Conservation (phyloP, 2,797 vertebrate genomes). For the Cirrhinus mrigala region DNA sequence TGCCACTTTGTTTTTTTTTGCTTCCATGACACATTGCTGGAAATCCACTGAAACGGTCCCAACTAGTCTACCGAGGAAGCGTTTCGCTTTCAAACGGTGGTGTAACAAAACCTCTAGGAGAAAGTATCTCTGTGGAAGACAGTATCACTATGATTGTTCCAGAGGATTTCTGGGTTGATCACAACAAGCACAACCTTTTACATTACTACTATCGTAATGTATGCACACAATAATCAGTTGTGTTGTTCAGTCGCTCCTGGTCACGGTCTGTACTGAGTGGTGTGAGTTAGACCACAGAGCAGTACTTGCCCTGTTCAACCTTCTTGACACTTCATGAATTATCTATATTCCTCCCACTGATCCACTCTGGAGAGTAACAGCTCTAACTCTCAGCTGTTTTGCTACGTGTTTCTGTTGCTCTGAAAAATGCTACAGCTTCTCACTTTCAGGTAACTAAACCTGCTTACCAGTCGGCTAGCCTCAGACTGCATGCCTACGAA, state of each 20-base stretch:
- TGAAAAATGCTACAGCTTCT: background rate
- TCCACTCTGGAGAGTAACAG: constrained; percentile 51
- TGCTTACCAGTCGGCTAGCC: background rate
- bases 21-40: constrained; percentile 36
- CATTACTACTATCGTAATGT: background rate
- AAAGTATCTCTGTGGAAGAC: background rate
- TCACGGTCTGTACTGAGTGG: constrained; percentile 31
- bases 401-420: constrained; percentile 16
- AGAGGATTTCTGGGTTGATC: background rate
- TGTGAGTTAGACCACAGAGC: constrained; percentile 47
- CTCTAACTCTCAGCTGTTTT: constrained; percentile 46
- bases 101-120: background rate
- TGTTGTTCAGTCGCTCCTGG: constrained; percentile 20
- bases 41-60: constrained; percentile 23
- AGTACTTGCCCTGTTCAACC: constrained; percentile 45
- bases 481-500: constrained; percentile 14
- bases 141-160: background rate
- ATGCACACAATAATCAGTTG: constrained; percentile 5
- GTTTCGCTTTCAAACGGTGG: background rate
- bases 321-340: constrained; percentile 54
- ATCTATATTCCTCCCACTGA: constrained; percentile 51
- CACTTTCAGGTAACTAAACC: constrained; percentile 19
- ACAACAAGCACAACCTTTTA: background rate
- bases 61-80: constrained; percentile 13
- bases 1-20: constrained; percentile 49